Percentiles rank a stretch among this genome's conserved stretches.
These are phyloP conservation scores for Petrocephalus sullivani DNA, from an alignment of 2,797 vertebrate species.

Conservation along the genomic window DNA sequence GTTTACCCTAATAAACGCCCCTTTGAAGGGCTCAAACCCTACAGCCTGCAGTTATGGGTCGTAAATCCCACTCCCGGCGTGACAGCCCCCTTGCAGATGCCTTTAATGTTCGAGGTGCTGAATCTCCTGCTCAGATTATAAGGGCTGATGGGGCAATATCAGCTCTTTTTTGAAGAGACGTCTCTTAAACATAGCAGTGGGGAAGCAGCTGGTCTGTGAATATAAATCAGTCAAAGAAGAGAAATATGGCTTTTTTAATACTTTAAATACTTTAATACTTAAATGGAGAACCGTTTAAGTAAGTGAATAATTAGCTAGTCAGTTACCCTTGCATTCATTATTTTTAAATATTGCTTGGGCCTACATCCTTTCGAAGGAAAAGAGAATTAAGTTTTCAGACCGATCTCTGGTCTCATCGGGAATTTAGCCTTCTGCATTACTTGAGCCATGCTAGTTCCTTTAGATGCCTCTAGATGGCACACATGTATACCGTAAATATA, in stretches of 20 bases:
- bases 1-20: too few species aligned
- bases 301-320: neutral
- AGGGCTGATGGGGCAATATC: neutral
- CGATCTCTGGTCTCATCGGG: neutral
- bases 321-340: neutral
- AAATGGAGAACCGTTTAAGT: neutral
- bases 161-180: neutral
- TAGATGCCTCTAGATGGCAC: constrained; percentile 57
- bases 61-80: too few species aligned
- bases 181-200: neutral
- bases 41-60: too few species aligned
- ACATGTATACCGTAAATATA: constrained; percentile 39
- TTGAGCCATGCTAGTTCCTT: constrained; percentile 37
- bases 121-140: neutral
- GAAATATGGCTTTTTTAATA: neutral
- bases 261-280: neutral
- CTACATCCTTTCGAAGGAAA: neutral
- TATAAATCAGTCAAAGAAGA: neutral
- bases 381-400: neutral
- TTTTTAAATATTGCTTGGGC: neutral
- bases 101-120: neutral
- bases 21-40: too few species aligned
- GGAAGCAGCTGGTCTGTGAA: neutral
- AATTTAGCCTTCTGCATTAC: neutral
- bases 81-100: neutral